These are phyloP conservation scores for Helostoma temminkii DNA, from an alignment of 2,797 vertebrate genomes.

Conservation along the genomic window DNA sequence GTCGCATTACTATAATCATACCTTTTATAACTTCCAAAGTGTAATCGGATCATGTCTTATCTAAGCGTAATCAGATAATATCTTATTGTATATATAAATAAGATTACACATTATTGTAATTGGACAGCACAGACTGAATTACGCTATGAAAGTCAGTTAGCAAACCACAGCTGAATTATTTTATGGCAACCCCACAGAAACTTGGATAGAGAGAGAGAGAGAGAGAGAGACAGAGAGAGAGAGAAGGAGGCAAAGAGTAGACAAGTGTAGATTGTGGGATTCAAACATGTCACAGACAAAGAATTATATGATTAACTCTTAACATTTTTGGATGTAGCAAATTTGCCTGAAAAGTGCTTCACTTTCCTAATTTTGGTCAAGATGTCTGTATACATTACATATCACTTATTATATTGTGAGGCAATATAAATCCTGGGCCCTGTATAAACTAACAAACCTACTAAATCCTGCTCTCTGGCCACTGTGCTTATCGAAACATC, in stretches of 20 bases:
- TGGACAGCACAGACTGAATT: conserved; percentile 51
- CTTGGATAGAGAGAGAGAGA: neutral
- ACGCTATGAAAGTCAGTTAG: conserved; percentile 54
- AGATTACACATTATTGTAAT: conserved; percentile 64
- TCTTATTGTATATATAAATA: conserved; percentile 61
- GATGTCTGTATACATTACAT: no score
- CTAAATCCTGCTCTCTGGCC: no score
- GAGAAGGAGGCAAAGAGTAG: neutral
- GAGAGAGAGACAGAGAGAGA: neutral
- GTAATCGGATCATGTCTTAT: conserved; percentile 54
- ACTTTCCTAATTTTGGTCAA: no score
- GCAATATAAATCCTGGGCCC: no score
- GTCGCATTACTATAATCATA: conserved; percentile 62
- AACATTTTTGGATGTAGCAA: no score
- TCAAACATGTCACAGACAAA: neutral
- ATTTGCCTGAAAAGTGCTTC: no score
- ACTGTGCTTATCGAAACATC: no score
- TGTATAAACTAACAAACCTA: no score
- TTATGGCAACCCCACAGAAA: conserved; percentile 21
- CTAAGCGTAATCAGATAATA: conserved; percentile 56
- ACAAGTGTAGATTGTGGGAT: neutral
- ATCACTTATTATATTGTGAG: no score
- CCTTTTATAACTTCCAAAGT: conserved; percentile 36
- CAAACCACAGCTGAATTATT: conserved; percentile 37
- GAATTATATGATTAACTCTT: no score